Evolutionary conservation across 2,888 invertebrate species (phyloP), one percentile per base, ranked within the genome.

Genomic region (Punctoribates punctum): DNA sequence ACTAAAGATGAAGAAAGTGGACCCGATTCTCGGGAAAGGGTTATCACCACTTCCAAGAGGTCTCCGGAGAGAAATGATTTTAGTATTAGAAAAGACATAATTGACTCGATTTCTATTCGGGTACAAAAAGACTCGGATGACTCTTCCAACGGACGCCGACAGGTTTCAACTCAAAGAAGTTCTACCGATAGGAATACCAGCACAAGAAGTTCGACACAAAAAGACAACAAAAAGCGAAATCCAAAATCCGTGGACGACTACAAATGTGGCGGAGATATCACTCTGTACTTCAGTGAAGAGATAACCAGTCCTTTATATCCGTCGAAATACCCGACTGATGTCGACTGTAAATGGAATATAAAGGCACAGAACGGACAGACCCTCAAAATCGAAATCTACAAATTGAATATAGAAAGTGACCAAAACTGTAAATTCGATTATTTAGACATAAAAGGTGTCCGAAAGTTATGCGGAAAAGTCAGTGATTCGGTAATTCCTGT

Each of bases 391-490:
- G 46, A 67, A 42, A 75, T 77, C 15, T 73, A 72, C 27, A 51
- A 73, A 42, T 15, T 77, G 13, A 48, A 75, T 23, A 23, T 77
- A 8, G 77, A 77, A 54, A 67, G 65, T n/a, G 73, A 73, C 25
- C 25, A 20, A 6, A 23, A 73, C 11, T 78, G 78, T 60, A 70
- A 67, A 17, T 78, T 73, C 25, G 78, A 78, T 73, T 77, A 77
- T 38, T 74, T 78, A 9, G 78, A 78, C 13, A 51, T 78, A 23
- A 74, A 60, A 70, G 78, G 77, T 38, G 34, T 54, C 3, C 25
- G 25, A 77, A 34, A 70, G 70, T 72, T 79, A 9, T 80, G 80
- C 48, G 80, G 80, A 23, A 75, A 72, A 20, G 76, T 79, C 27
- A 74, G 65, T 23, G 74, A 79, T 65, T 73, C 78, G n/a, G 75